Evolutionary conservation across 2,888 invertebrate species (phyloP), one percentile per base, ranked within the genome.

Genomic region (Drosophila lutescens): DNA sequence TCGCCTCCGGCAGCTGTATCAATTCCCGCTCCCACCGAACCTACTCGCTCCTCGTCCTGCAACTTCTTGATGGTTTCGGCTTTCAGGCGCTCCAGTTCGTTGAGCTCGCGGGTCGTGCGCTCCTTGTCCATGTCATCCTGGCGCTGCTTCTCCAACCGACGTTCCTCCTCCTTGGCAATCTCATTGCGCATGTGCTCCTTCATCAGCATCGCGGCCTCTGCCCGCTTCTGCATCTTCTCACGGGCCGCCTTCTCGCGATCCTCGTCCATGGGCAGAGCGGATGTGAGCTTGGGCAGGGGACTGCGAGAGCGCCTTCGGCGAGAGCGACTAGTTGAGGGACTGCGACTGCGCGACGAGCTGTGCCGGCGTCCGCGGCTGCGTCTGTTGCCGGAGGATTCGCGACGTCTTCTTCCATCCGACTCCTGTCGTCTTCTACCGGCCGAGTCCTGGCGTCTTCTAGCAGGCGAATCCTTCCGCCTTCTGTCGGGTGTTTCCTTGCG

Each of bases 161-260:
- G 93, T 77, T 93, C 94, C 74, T 94, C 93, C 79, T 93, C 92
- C 13, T 93, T 94, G 54, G 94, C 92, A 43, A 93, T 92, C 76
- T 94, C 93, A 73, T 93, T 90, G 66, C 94, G 94, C 93, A 94
- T 94, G 77, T 95, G 94, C 79, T 94, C 94, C 77, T 94, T 94
- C 46, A 94, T 89, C 74, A 94, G 88, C 72, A 93, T 85, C 17
- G 93, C 89, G 30, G 94, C 93, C 80, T 93, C 93, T 0, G 92
- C 93, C 0, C 93, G 90, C 74, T 92, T 92, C 30, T 92, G 86
- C 91, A 91, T 91, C 76, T 93, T 92, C 67, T 92, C 92, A 26
- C 91, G 89, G 7, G 90, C 90, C 7, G 88, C 79, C 26, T 89
- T 90, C n/a, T 91, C 91, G 54, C 88, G 89, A 9, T 91, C 89